A percentile compares a stretch with the other conserved stretches of the same genome.
These are phyloP conservation scores for Labrus mixtus DNA, from an alignment of 2,113 vertebrate genomes.

Conservation along the genomic window DNA sequence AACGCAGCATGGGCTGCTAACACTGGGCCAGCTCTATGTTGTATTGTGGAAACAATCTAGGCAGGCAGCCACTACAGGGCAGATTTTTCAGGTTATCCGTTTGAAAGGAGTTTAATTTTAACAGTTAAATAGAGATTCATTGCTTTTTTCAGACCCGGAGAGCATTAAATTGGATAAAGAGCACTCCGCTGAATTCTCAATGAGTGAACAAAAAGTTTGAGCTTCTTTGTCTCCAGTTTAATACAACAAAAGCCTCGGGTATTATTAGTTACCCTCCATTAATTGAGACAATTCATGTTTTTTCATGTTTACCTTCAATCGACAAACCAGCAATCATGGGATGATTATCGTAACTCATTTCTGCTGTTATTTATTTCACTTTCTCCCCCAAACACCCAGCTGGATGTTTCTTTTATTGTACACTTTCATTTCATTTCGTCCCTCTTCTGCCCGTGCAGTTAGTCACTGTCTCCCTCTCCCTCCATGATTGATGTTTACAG, in stretches of 20 bases:
- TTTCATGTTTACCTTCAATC: constrained; percentile 21
- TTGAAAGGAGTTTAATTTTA: constrained; percentile 75
- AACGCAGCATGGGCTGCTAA: constrained; percentile 61
- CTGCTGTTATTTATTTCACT: constrained; percentile 49
- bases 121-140: constrained; percentile 64
- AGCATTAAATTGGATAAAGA: constrained; percentile 71
- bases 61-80: constrained; percentile 65
- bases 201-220: constrained; percentile 63
- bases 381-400: constrained; percentile 41
- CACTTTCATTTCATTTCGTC: constrained; percentile 79
- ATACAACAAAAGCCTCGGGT: constrained; percentile 10
- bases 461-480: constrained; percentile 76
- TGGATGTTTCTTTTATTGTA: constrained; percentile 77
- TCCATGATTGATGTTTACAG: constrained; percentile 83
- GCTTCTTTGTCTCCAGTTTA: constrained; percentile 46
- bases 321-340: constrained; percentile 37
- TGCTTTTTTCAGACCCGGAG: constrained; percentile 48
- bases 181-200: constrained; percentile 67
- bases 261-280: constrained; percentile 37
- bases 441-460: constrained; percentile 67
- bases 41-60: constrained; percentile 78
- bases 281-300: constrained; percentile 45
- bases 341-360: constrained; percentile 48
- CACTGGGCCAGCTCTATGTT: constrained; percentile 62
- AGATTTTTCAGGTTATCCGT: constrained; percentile 70